phyloP scores from a whole-genome alignment of 2,113 vertebrate genomes.

The Isurus oxyrinchus region DNA sequence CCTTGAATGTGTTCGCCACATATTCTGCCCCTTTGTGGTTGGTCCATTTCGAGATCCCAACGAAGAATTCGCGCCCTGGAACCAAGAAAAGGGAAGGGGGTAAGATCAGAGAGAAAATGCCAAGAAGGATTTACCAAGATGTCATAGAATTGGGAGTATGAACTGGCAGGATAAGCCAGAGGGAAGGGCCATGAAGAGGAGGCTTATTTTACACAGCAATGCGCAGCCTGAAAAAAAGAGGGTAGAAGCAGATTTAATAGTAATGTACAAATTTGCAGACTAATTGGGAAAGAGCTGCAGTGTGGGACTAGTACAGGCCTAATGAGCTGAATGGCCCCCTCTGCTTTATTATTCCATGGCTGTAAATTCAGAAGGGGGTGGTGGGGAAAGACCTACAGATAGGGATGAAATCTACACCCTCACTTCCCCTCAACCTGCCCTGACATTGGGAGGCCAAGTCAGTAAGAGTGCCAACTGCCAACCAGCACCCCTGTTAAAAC shows the following conservation, averaged over 20 bases:
- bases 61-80: constrained; percentile 79
- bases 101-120: background rate
- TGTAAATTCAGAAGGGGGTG: background rate
- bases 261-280: background rate
- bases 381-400: no score
- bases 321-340: background rate
- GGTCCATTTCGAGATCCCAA: constrained; percentile 81
- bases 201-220: background rate
- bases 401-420: no score
- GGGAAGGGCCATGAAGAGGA: background rate
- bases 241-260: background rate
- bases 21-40: constrained; percentile 78
- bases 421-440: no score
- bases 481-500: no score
- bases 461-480: no score
- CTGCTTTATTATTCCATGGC: background rate
- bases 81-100: background rate
- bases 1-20: constrained; percentile 77
- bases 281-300: background rate
- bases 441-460: no score
- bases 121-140: background rate
- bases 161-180: background rate
- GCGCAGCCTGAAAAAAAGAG: background rate
- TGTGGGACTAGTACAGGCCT: background rate
- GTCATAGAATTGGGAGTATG: background rate